Evolutionary conservation across 2,888 invertebrate genomes (phyloP).

Genomic region (Andrena flavipes): DNA sequence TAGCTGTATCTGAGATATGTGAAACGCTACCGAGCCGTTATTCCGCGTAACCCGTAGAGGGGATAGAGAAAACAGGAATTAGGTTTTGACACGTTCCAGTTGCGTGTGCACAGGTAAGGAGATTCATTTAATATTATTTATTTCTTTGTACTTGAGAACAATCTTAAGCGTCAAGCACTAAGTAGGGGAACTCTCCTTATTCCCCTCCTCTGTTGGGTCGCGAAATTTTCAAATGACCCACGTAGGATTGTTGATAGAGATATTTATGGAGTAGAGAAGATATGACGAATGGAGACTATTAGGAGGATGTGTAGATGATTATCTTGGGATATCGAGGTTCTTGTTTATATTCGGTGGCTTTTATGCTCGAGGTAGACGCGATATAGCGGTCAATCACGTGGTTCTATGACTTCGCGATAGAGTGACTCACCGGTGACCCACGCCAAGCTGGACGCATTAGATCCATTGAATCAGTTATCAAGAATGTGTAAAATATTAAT

Average conservation of each 20-base stretch:
- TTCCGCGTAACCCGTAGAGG: no score
- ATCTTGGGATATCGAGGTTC: neutral
- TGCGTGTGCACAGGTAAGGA: no score
- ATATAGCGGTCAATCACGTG: conserved; percentile 14
- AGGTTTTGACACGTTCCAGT: no score
- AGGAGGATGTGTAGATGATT: neutral
- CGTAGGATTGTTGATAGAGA: neutral
- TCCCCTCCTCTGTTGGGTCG: neutral
- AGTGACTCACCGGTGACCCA: conserved; percentile 16
- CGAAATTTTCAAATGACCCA: neutral
- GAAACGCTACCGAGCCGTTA: no score
- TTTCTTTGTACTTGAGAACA: no score
- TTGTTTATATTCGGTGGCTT: conserved; percentile 4
- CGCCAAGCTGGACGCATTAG: neutral
- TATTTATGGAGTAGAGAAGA: neutral
- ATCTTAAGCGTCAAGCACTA: no score
- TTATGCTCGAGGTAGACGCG: neutral
- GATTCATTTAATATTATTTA: no score
- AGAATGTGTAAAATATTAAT: neutral
- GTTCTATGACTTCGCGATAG: conserved; percentile 9
- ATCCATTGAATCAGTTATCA: conserved; percentile 3
- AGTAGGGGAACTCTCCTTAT: neutral
- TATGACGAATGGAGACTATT: neutral
- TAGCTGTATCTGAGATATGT: no score
- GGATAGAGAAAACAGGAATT: no score